These are phyloP conservation scores for Brachionus manjavacas DNA, from an alignment of 1,140 invertebrate genomes.

Conservation along the genomic window DNA sequence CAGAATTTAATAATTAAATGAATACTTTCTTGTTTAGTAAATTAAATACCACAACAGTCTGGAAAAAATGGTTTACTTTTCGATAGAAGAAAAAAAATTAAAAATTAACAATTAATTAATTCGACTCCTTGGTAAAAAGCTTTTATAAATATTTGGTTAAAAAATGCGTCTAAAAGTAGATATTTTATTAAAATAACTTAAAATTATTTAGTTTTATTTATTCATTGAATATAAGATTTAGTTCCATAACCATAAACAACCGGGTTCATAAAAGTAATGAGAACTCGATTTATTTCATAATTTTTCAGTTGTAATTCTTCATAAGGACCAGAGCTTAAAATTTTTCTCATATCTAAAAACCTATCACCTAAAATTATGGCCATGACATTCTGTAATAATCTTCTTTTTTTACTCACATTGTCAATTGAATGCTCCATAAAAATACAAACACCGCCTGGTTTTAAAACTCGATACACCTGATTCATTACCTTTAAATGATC, in stretches of 20 bases:
- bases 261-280: neutral
- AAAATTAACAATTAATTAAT: too few species aligned
- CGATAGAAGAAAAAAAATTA: too few species aligned
- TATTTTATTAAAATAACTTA: neutral
- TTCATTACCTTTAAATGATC: neutral
- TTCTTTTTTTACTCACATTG: neutral
- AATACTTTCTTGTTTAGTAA: too few species aligned
- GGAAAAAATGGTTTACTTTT: too few species aligned
- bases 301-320: neutral
- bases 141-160: neutral
- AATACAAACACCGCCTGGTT: slow-evolving; percentile 21
- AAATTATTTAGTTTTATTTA: neutral
- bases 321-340: neutral
- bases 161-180: neutral
- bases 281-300: neutral
- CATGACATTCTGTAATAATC: neutral
- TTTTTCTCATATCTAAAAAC: slow-evolving; percentile 28
- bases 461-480: slow-evolving; percentile 8
- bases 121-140: too few species aligned
- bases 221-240: neutral
- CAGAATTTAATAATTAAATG: too few species aligned
- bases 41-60: too few species aligned
- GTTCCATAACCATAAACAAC: slow-evolving; percentile 16
- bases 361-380: neutral
- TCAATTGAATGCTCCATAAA: slow-evolving; percentile 37